Percentiles rank a stretch among this genome's conserved stretches.
Evolutionary conservation across 2,113 vertebrate species (phyloP).

Genomic region (Helogale parvula): DNA sequence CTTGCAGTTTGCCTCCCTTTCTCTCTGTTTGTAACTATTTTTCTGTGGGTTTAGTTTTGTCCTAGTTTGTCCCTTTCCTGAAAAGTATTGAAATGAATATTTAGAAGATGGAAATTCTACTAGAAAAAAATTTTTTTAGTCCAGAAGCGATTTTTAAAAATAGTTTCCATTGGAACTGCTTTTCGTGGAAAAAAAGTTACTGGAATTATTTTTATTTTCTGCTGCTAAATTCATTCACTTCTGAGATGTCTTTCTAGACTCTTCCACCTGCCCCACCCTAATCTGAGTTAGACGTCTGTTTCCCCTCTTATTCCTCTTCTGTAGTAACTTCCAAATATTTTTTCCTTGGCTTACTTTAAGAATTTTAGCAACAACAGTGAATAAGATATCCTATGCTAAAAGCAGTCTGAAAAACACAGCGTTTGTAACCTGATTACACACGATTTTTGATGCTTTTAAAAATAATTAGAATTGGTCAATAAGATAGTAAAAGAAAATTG

Average conservation of each 20-base stretch:
- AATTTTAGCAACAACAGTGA: not conserved
- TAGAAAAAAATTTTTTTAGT: not conserved
- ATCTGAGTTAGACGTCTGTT: not conserved
- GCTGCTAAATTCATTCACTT: slow-evolving; percentile 31
- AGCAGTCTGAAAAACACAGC: not conserved
- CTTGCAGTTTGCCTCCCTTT: no score
- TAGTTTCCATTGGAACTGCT: slow-evolving; percentile 27
- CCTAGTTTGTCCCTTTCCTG: slow-evolving; percentile 25
- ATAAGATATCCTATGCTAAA: not conserved
- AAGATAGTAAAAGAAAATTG: slow-evolving; percentile 10
- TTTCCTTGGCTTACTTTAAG: slow-evolving; percentile 25
- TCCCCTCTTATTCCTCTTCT: not conserved
- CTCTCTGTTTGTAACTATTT: no score
- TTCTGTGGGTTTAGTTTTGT: slow-evolving; percentile 12
- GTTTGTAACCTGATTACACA: not conserved
- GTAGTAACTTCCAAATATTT: slow-evolving; percentile 7
- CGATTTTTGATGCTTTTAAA: slow-evolving; percentile 42
- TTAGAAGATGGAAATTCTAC: slow-evolving; percentile 42
- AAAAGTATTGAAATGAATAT: slow-evolving; percentile 44
- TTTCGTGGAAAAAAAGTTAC: slow-evolving; percentile 54
- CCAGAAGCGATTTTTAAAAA: not conserved
- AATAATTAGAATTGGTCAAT: slow-evolving; percentile 7
- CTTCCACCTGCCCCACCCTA: not conserved
- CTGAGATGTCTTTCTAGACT: slow-evolving; percentile 37
- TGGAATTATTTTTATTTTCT: slow-evolving; percentile 39